A percentile compares a stretch with the other conserved stretches of the same genome.
Evolutionary conservation across 2,888 invertebrate species (phyloP).

Genomic region (Melieria picta): DNA sequence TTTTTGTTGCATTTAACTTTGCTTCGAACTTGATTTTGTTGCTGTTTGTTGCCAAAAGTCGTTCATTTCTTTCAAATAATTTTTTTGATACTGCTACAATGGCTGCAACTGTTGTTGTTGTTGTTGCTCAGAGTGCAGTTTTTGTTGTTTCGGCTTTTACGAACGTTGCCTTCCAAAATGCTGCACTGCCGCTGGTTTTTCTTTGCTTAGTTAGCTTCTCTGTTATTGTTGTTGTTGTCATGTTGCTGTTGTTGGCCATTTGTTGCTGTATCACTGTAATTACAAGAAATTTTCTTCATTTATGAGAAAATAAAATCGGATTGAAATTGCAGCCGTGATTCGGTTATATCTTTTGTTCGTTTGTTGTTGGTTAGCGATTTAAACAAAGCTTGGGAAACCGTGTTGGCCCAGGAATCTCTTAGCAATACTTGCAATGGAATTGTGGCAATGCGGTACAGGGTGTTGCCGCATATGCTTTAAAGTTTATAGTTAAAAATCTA

Average conservation of each 20-base stretch:
- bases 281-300: slow-evolving; percentile 55
- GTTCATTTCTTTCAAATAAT: too few relatives aligned
- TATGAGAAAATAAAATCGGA: slow-evolving; percentile 40
- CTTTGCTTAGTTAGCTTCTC: neutral
- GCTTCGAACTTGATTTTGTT: too few relatives aligned
- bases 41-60: too few relatives aligned
- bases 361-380: too few relatives aligned
- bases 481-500: too few relatives aligned
- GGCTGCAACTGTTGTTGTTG: slow-evolving; percentile 40
- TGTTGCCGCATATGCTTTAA: too few relatives aligned
- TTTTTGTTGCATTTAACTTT: too few relatives aligned
- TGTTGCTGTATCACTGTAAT: slow-evolving; percentile 59
- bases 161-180: neutral
- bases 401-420: too few relatives aligned
- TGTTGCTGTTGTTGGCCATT: slow-evolving; percentile 41
- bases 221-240: slow-evolving; percentile 30
- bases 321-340: slow-evolving; percentile 27
- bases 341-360: neutral
- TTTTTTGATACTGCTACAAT: too few relatives aligned
- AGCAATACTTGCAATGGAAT: too few relatives aligned
- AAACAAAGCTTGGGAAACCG: too few relatives aligned
- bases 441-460: too few relatives aligned
- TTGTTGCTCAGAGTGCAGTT: neutral
- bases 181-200: neutral
- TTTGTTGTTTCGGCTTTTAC: neutral